Evolutionary conservation across 1,140 invertebrate species (phyloP).

Genomic region (Saccostrea glomerata): DNA sequence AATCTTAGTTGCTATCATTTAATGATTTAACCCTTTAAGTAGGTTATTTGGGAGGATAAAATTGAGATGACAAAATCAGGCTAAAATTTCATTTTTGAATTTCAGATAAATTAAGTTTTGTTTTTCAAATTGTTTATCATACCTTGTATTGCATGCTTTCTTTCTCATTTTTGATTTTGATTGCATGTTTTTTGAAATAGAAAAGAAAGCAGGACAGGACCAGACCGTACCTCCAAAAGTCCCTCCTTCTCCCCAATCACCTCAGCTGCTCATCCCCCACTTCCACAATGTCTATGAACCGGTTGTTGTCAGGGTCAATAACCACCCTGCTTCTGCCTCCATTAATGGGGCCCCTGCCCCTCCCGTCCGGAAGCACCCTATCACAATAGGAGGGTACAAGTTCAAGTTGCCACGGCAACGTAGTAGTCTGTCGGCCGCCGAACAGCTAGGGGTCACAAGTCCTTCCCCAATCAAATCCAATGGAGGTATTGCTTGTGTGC

Average conservation of each 20-base stretch:
- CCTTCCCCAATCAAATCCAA: constrained; percentile 64
- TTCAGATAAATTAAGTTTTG: neutral
- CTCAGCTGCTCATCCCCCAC: constrained; percentile 51
- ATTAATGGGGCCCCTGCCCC: constrained; percentile 56
- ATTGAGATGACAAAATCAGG: neutral
- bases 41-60: neutral
- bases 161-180: constrained; percentile 14
- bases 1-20: neutral
- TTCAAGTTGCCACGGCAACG: constrained; percentile 47
- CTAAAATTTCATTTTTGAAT: neutral
- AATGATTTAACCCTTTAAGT: neutral
- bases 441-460: constrained; percentile 73
- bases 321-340: constrained; percentile 19
- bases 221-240: constrained; percentile 52
- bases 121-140: neutral
- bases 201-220: constrained; percentile 40
- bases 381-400: constrained; percentile 37
- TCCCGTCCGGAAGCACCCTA: constrained; percentile 55
- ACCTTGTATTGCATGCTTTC: constrained; percentile 50
- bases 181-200: constrained; percentile 52
- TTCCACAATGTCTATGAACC: constrained; percentile 53
- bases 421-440: constrained; percentile 67
- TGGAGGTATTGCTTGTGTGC: constrained; percentile 64
- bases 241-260: constrained; percentile 54
- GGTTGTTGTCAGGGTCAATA: constrained; percentile 50